phyloP scores from a whole-genome alignment of 2,113 vertebrate genomes.

The Halichoeres trimaculatus region DNA sequence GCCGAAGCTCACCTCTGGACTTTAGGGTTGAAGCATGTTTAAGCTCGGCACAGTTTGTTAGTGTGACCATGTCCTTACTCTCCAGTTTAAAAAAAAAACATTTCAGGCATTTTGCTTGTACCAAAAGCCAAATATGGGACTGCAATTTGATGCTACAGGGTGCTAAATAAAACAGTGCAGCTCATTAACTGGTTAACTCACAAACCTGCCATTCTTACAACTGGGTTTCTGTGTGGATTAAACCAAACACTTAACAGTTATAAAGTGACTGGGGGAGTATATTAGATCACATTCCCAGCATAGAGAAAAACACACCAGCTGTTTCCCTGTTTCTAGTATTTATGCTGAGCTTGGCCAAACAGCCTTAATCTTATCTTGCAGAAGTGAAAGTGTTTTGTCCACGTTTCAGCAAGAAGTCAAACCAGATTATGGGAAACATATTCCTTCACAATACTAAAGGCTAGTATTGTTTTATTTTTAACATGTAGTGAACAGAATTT shows the following conservation, averaged over 20 bases:
- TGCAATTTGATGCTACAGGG: too few species aligned
- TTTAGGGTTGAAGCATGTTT: too few species aligned
- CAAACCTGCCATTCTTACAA: not conserved
- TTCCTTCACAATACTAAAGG: too few species aligned
- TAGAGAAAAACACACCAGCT: not conserved
- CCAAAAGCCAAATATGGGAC: too few species aligned
- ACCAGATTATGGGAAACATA: not conserved
- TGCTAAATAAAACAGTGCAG: not conserved
- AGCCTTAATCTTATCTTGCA: not conserved
- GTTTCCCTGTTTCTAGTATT: not conserved
- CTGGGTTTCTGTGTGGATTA: not conserved
- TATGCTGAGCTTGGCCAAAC: conserved; percentile 19
- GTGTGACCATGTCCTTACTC: too few species aligned
- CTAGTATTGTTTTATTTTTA: not conserved
- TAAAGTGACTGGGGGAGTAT: not conserved
- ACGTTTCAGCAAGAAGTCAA: not conserved
- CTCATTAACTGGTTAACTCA: too few species aligned
- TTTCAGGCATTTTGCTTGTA: too few species aligned
- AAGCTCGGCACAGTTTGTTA: too few species aligned
- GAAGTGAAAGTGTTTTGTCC: not conserved
- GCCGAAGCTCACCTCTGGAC: too few species aligned
- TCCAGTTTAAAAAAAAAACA: too few species aligned
- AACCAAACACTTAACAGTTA: not conserved
- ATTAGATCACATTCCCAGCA: too few species aligned
- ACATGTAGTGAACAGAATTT: not conserved